Evolutionary conservation across 1,140 invertebrate genomes (phyloP).

Genomic region (Lysiphlebus fabarum): DNA sequence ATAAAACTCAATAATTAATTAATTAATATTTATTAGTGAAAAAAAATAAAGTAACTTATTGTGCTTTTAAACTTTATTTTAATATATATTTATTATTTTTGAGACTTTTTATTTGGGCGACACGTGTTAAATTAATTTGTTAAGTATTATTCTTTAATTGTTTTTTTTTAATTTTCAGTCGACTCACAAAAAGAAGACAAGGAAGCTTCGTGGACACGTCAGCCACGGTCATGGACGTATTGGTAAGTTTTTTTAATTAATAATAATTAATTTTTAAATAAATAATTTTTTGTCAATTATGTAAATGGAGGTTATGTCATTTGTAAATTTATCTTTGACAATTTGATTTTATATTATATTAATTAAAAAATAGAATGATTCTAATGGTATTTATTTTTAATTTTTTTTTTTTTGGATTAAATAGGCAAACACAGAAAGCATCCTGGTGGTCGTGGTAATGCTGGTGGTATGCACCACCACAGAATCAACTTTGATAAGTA

Average conservation of each 20-base stretch:
- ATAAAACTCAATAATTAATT: no score
- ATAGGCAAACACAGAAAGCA: conserved; percentile 98
- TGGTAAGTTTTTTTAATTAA: conserved; percentile 64
- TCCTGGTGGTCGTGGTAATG: conserved; percentile 99
- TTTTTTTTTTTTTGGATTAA: conserved; percentile 33
- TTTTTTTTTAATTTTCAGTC: conserved; percentile 64
- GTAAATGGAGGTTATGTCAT: neutral
- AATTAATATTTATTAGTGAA: no score
- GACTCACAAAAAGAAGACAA: conserved; percentile 94
- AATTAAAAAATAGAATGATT: neutral
- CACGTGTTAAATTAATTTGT: conserved; percentile 10
- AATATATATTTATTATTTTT: neutral
- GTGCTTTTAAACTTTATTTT: neutral
- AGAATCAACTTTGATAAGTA: conserved; percentile 99
- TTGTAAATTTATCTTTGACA: neutral
- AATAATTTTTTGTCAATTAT: neutral
- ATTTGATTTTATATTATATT: neutral
- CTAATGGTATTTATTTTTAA: neutral
- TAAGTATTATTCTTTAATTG: neutral
- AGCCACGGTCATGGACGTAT: conserved; percentile 99
- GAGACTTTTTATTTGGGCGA: neutral
- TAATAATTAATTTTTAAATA: conserved; percentile 2
- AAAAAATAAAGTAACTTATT: no score
- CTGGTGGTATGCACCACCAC: conserved; percentile 99
- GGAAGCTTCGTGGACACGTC: conserved; percentile 98